A percentile compares a stretch with the other conserved stretches of the same genome.
phyloP scores from a whole-genome alignment of 2,888 invertebrate genomes.

The Coleophora flavipennella region DNA sequence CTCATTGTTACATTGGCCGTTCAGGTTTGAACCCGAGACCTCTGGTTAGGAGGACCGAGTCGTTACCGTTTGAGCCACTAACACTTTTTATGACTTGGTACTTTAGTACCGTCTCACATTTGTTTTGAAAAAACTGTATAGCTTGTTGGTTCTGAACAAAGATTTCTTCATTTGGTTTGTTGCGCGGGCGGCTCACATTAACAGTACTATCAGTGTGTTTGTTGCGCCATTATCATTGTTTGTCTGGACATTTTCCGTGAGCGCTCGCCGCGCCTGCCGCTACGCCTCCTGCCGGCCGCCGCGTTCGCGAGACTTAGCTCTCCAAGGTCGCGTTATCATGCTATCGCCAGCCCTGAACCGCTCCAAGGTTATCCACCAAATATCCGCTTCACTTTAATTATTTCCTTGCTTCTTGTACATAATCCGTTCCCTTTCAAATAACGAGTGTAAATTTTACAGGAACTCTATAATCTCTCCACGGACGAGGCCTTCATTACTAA shows the following conservation, averaged over 20 bases:
- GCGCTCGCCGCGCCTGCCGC: conserved; percentile 23
- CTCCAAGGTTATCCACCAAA: conserved; percentile 40
- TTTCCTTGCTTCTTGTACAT: conserved; percentile 15
- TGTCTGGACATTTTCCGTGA: conserved; percentile 61
- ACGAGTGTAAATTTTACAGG: conserved; percentile 53
- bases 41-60: too few species aligned
- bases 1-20: too few species aligned
- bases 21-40: too few species aligned
- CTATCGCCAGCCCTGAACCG: conserved; percentile 61
- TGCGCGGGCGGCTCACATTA: conserved; percentile 24
- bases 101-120: too few species aligned
- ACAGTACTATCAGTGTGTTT: conserved; percentile 40
- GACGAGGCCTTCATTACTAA: conserved; percentile 56
- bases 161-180: conserved; percentile 19
- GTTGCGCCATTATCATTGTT: conserved; percentile 52
- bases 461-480: conserved; percentile 63
- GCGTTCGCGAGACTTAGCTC: conserved; percentile 56
- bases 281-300: conserved; percentile 53
- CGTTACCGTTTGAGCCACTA: too few species aligned
- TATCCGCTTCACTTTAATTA: conserved; percentile 21
- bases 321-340: conserved; percentile 70
- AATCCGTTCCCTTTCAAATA: conserved; percentile 23
- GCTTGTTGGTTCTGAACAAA: conserved; percentile 6
- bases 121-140: not conserved
- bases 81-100: too few species aligned